Percentiles rank a stretch among this genome's conserved stretches.
Conservation (phyloP, 1,140 invertebrate species). For the Lordiphosa collinella region DNA sequence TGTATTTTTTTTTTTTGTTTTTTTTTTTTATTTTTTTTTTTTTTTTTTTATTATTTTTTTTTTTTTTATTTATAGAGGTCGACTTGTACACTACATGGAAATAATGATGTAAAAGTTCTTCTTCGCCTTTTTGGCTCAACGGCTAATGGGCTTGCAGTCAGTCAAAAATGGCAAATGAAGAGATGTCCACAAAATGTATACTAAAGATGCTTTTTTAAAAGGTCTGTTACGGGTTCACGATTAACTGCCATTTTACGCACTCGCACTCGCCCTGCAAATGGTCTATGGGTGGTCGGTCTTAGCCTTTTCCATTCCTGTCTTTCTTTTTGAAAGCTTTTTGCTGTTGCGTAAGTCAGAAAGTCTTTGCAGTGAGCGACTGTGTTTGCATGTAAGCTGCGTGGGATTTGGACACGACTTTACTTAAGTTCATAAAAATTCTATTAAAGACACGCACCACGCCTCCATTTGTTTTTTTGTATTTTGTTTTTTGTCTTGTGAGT, state of each 20-base stretch:
- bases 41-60: too few relatives aligned
- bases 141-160: too few relatives aligned
- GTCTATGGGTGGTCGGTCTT: slow-evolving; percentile 16
- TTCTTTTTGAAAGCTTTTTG: slow-evolving; percentile 64
- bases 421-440: slow-evolving; percentile 77
- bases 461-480: slow-evolving; percentile 16
- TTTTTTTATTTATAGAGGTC: too few relatives aligned
- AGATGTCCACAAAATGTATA: slow-evolving; percentile 72
- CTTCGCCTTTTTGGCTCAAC: slow-evolving; percentile 34
- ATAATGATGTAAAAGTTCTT: slow-evolving; percentile 72
- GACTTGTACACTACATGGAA: slow-evolving; percentile 73
- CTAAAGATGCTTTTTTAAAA: slow-evolving; percentile 77
- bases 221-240: slow-evolving; percentile 74
- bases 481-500: background rate
- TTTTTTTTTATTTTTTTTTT: too few relatives aligned
- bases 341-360: slow-evolving; percentile 74
- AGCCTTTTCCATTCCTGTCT: background rate
- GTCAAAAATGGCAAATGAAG: slow-evolving; percentile 31
- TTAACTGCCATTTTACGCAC: slow-evolving; percentile 75
- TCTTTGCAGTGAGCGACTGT: slow-evolving; percentile 27
- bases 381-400: slow-evolving; percentile 36
- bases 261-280: slow-evolving; percentile 40
- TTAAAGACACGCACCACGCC: slow-evolving; percentile 51
- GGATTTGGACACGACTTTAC: slow-evolving; percentile 76
- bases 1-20: too few relatives aligned